Conservation (phyloP, 2,113 vertebrate species). For the Apus apus region DNA sequence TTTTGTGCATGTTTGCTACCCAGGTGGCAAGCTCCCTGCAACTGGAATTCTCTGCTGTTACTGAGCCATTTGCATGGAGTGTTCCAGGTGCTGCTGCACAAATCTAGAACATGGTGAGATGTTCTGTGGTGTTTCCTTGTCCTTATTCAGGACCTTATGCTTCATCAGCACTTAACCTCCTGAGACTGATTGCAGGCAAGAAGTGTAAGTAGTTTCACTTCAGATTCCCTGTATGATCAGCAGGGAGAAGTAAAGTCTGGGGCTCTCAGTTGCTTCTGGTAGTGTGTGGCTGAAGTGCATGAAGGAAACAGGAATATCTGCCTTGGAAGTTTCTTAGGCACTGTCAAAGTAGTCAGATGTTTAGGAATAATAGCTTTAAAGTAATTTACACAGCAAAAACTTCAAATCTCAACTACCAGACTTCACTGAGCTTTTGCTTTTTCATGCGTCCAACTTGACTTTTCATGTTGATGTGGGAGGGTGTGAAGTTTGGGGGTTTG, state of each 20-base stretch:
- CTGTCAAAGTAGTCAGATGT: not conserved
- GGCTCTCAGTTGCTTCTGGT: not conserved
- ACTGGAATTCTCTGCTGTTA: not conserved
- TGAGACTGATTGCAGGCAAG: not conserved
- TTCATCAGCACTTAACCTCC: not conserved
- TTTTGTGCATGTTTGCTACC: not conserved
- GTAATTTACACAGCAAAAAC: not conserved
- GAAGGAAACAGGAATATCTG: not conserved
- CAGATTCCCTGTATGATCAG: not conserved
- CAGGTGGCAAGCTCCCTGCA: not conserved
- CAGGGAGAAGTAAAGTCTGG: not conserved
- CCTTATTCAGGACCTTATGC: not conserved
- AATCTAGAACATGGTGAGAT: not conserved
- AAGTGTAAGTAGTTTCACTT: not conserved
- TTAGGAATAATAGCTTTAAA: not conserved
- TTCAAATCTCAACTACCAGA: not conserved
- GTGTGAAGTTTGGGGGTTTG: not conserved
- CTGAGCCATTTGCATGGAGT: not conserved
- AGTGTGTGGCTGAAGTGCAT: not conserved
- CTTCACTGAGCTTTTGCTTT: not conserved
- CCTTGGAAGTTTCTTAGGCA: not conserved
- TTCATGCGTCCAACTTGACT: not conserved
- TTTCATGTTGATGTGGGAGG: not conserved
- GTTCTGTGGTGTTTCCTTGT: not conserved
- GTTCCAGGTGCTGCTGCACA: not conserved